Base-by-base conservation (phyloP, 2,797 vertebrate genomes). In the Pelobates cultripes region DNA sequence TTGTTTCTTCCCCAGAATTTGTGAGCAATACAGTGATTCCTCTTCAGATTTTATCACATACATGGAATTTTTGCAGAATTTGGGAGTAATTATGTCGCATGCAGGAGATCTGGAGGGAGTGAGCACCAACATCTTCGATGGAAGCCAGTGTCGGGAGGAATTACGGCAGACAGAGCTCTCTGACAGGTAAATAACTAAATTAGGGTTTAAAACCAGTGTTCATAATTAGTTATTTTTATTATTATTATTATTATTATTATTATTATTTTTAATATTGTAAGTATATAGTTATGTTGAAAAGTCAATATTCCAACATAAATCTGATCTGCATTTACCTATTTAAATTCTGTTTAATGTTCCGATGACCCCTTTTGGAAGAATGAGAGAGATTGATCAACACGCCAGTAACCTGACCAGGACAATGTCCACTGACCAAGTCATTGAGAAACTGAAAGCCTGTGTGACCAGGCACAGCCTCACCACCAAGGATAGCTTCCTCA, bases 1-100 rank as follows among this genome's bases (percentile, higher is more conserved):
- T 47, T 44, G 45, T 60, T 12, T 41, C 3, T 15, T 68, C n/a
- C 83, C 53, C 86, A 93, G 91, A 81, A 86, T 95, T n/a, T 90
- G 85, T 78, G 86, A 88, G 76, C 88, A 87, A 79, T 93, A 90
- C 80, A 87, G 88, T 69, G 86, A 90, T 60, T 79, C 6, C 0
- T 43, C 77, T 75, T 90, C 87, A 40, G 88, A 88, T 73, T 84
- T 82, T 75, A 86, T 95, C 75, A 85, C 90, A 71, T 93, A 94
- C 81, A 89, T 85, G 82, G 86, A 86, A 70, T 87, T 95, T 79
- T 80, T 94, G 67, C 86, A 75, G 15, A 86, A 79, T 80, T 73
- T 95, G 8, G 92, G 93, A 73, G 81, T 90, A 41, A 43, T 66
- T 41, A 40, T 75, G 4, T 79, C 61, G 75, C 77, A 81, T 13